Evolutionary conservation across 2,113 vertebrate species (phyloP).

Genomic region (Isichthys henryi): DNA sequence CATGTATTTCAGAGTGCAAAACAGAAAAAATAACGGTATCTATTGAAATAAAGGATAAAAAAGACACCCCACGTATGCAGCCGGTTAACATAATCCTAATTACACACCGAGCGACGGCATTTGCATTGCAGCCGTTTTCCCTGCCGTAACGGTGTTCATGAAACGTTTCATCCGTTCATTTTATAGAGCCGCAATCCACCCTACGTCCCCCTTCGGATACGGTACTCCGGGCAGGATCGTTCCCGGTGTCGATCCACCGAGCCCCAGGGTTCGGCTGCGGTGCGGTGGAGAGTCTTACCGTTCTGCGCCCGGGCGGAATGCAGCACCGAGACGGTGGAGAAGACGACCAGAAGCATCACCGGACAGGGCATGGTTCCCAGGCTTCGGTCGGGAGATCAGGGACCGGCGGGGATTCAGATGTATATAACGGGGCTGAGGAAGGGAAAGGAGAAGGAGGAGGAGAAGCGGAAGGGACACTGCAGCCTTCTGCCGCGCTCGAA

Average conservation of each 20-base stretch:
- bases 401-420: background rate
- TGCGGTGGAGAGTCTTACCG: constrained; percentile 45
- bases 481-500: background rate
- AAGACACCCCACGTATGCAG: background rate
- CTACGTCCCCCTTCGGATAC: background rate
- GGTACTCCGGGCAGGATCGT: background rate
- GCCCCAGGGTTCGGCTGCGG: background rate
- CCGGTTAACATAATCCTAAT: background rate
- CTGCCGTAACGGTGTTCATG: background rate
- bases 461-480: constrained; percentile 11
- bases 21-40: background rate
- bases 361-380: constrained; percentile 31
- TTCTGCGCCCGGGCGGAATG: constrained; percentile 56
- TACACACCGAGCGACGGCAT: background rate
- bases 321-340: constrained; percentile 55
- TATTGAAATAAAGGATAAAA: background rate
- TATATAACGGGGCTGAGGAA: background rate
- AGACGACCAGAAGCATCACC: constrained; percentile 32
- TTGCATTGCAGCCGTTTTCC: background rate
- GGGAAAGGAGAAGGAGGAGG: background rate
- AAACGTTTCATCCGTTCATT: background rate
- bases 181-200: background rate
- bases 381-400: constrained; percentile 16
- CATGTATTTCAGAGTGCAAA: background rate
- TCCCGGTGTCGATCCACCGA: background rate